phyloP scores from a whole-genome alignment of 2,888 invertebrate species.

The Eilema caniola region DNA sequence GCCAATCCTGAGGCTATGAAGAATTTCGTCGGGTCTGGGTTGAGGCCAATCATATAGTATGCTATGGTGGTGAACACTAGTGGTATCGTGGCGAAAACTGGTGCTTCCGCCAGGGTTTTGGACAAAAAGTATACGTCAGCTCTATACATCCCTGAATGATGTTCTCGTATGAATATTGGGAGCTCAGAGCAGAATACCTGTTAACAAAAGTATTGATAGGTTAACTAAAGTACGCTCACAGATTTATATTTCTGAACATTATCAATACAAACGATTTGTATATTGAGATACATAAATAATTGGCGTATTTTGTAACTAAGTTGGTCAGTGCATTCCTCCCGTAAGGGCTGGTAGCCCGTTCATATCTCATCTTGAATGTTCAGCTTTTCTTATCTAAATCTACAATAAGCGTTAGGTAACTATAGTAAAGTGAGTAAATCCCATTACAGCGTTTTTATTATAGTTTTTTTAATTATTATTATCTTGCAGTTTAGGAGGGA shows the following conservation, averaged over 20 bases:
- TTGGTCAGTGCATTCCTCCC: too few species aligned
- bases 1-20: conserved; percentile 92
- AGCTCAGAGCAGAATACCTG: conserved; percentile 96
- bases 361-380: too few species aligned
- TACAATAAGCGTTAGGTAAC: too few species aligned
- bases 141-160: conserved; percentile 96
- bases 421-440: too few species aligned
- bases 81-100: conserved; percentile 94
- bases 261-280: background rate
- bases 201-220: conserved; percentile 4
- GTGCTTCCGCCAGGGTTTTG: conserved; percentile 96
- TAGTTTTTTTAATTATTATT: too few species aligned
- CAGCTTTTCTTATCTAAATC: too few species aligned
- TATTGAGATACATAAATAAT: too few species aligned
- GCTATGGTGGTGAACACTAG: conserved; percentile 93
- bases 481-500: too few species aligned
- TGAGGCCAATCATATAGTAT: conserved; percentile 96
- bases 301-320: too few species aligned
- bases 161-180: conserved; percentile 95
- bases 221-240: background rate
- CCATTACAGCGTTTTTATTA: too few species aligned
- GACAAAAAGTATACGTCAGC: conserved; percentile 96
- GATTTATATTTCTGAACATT: background rate
- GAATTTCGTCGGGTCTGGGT: conserved; percentile 89
- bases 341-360: too few species aligned